Evolutionary conservation across 2,797 vertebrate species (phyloP).

Genomic region (Urosaurus nigricauda): DNA sequence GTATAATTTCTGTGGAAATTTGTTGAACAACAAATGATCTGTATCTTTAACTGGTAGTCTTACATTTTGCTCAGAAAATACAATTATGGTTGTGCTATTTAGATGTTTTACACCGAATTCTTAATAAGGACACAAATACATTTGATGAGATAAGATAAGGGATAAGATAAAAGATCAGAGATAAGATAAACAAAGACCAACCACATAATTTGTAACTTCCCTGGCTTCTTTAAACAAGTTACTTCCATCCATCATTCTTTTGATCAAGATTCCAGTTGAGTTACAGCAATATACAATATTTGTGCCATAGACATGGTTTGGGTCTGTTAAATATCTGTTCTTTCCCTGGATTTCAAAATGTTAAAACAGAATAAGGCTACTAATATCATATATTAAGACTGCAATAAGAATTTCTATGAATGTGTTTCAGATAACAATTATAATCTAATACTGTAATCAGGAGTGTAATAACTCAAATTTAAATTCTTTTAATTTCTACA

Average conservation of each 20-base stretch:
- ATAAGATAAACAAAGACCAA: background rate
- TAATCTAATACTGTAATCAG: background rate
- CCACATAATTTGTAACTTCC: background rate
- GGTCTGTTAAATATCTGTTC: constrained; percentile 28
- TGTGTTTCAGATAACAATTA: background rate
- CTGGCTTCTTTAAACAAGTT: constrained; percentile 5
- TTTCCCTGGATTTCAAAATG: constrained; percentile 57
- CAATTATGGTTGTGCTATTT: background rate
- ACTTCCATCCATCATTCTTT: constrained; percentile 20
- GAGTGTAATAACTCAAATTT: background rate
- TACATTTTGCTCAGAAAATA: background rate
- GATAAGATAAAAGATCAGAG: too few relatives aligned
- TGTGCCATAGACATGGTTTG: constrained; percentile 4
- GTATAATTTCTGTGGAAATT: constrained; percentile 26
- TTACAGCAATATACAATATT: background rate
- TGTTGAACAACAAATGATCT: background rate
- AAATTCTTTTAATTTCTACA: background rate
- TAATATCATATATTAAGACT: background rate
- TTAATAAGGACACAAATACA: background rate
- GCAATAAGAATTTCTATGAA: background rate
- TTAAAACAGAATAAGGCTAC: background rate
- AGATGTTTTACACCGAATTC: background rate
- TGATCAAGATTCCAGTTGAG: constrained; percentile 13
- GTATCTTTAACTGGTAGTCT: background rate
- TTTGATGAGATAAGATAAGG: background rate